Evolutionary conservation across 2,113 vertebrate genomes (phyloP), one percentile per base, ranked within the genome.

Genomic region (Bubo scandiacus): DNA sequence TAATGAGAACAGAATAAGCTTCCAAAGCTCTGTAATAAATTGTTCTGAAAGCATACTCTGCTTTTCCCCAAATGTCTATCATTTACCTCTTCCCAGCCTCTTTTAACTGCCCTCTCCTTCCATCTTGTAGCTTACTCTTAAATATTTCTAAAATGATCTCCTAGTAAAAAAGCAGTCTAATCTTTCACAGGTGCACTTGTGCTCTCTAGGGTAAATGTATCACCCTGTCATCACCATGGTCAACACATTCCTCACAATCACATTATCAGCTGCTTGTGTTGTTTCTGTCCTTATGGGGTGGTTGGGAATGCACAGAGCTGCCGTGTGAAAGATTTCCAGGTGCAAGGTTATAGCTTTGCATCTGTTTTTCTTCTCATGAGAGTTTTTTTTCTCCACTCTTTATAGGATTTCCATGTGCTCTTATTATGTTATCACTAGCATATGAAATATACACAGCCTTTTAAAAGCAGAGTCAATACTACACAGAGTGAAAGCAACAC

Each of bases 181-280:
- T 92, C 97, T 86, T 88, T 96, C 91, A 94, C 97, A 97, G 92
- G 91, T 96, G 97, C 93, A 88, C 51, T 67, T 1, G 0, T 62
- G 93, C 80, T 90, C 86, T 86, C 59, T 3, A 57, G 94, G 51
- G 81, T 72, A 34, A 93, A 94, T 78, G 92, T 67, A 94, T 95
- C 96, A 95, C 92, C 79, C 82, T 96, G 94, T 97, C 93, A 97
- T 86, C 94, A 88, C 95, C 71, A 90, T 16, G 94, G 90, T 96
- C 96, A 96, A 96, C 94, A 92, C 95, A 92, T 96, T 96, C 92
- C 94, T 96, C 95, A 90, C 84, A 90, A 96, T 92, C 90, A 86
- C 75, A 96, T 94, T 96, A 96, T 96, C 96, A 97, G 92, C 95
- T 95, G 94, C 87, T 96, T 94, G 95, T 90, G 90, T 93, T 94